A percentile compares a stretch with the other conserved stretches of the same genome.
Evolutionary conservation across 2,797 vertebrate genomes (phyloP).

Genomic region (Arvicola amphibius): DNA sequence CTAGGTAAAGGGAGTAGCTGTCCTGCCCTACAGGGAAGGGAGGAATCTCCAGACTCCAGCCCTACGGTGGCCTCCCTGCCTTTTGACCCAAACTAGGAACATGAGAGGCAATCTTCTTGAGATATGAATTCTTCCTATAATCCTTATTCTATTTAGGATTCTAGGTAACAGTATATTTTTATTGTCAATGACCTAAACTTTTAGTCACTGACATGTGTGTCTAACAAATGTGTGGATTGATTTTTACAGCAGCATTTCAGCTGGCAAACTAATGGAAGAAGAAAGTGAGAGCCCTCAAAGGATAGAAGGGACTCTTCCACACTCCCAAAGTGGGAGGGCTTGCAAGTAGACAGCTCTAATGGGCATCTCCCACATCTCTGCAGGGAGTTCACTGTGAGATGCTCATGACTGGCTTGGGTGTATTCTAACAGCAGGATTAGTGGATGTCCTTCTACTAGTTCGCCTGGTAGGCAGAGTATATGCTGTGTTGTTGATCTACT

Average conservation of each 20-base stretch:
- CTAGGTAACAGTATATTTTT: background rate
- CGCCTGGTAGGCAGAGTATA: background rate
- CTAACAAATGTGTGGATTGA: background rate
- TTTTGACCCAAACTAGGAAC: background rate
- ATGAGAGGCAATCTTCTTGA: background rate
- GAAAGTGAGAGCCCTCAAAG: background rate
- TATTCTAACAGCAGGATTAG: background rate
- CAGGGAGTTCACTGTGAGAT: background rate
- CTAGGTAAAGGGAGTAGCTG: background rate
- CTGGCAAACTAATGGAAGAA: background rate
- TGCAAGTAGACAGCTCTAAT: background rate
- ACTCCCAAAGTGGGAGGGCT: background rate
- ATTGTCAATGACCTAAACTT: background rate
- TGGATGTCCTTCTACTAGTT: background rate
- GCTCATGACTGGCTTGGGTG: background rate
- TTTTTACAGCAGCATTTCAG: background rate
- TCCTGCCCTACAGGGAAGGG: background rate
- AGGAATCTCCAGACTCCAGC: background rate
- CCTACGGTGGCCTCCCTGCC: background rate
- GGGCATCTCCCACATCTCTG: background rate
- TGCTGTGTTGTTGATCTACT: background rate
- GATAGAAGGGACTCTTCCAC: background rate
- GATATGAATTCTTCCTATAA: background rate
- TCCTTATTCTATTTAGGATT: background rate
- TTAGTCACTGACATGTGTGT: background rate